Percentiles rank a stretch among this genome's conserved stretches.
phyloP scores from a whole-genome alignment of 1,140 invertebrate genomes.

The Pemphigus obesinymphae region DNA sequence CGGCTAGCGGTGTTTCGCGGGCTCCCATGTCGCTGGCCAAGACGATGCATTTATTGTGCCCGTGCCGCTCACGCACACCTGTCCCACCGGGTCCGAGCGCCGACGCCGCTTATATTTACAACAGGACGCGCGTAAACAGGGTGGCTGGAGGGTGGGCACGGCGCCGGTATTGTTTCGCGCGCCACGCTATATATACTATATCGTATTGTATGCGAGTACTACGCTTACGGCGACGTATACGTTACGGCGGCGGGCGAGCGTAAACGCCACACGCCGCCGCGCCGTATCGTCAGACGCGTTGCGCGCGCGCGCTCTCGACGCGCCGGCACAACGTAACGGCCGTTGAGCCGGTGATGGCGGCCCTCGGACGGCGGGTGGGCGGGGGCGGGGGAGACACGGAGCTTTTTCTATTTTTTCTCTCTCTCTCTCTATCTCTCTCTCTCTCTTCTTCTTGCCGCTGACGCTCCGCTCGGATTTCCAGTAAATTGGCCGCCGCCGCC shows the following conservation, averaged over 20 bases:
- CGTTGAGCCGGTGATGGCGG: neutral
- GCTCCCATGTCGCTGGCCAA: no score
- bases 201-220: neutral
- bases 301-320: no score
- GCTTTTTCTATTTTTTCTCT: no score
- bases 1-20: no score
- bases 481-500: conserved; percentile 3
- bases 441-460: conserved; percentile 1
- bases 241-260: neutral
- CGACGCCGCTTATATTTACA: neutral
- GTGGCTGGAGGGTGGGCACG: neutral
- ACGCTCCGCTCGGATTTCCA: neutral
- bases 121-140: neutral
- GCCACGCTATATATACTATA: no score
- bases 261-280: neutral
- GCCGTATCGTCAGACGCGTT: neutral
- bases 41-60: no score
- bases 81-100: no score
- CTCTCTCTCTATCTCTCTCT: no score
- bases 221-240: neutral
- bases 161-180: neutral
- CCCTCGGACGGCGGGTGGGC: neutral
- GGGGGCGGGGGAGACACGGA: neutral
- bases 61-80: no score
- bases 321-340: conserved; percentile 12